Percentiles rank a stretch among this genome's conserved stretches.
Conservation (phyloP, 2,113 vertebrate genomes). For the Rhodinocichla rosea region DNA sequence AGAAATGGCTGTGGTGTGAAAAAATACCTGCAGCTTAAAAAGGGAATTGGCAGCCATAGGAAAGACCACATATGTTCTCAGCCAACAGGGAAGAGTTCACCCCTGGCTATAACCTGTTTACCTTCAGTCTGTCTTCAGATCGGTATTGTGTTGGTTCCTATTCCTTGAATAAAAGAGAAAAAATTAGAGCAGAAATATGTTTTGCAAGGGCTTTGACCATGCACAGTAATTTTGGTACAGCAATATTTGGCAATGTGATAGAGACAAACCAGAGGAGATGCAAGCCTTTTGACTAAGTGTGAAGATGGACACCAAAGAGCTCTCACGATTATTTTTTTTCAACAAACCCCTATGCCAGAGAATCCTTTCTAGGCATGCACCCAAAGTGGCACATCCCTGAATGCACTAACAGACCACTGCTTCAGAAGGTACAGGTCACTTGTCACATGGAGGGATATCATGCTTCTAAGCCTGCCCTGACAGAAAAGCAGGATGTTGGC, state of each 20-base stretch:
- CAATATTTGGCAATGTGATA: neutral
- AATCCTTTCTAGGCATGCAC: neutral
- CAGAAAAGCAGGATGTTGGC: neutral
- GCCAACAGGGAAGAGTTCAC: neutral
- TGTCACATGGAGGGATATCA: fast-evolving
- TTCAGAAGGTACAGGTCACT: neutral
- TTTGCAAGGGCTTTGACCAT: neutral
- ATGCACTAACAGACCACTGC: neutral
- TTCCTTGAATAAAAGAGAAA: neutral
- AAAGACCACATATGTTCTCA: neutral
- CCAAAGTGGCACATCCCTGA: neutral
- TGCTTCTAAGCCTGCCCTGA: neutral
- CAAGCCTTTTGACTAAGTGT: neutral
- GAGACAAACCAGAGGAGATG: neutral
- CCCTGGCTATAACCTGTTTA: neutral
- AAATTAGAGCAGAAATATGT: neutral
- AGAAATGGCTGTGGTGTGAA: neutral
- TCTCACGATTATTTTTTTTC: neutral
- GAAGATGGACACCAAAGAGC: neutral
- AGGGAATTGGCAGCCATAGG: neutral
- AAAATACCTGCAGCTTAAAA: neutral
- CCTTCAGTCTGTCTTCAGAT: neutral
- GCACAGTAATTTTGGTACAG: neutral
- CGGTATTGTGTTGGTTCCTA: neutral
- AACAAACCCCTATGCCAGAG: neutral